Evolutionary conservation across 2,113 vertebrate species (phyloP).

Genomic region (Daubentonia madagascariensis): DNA sequence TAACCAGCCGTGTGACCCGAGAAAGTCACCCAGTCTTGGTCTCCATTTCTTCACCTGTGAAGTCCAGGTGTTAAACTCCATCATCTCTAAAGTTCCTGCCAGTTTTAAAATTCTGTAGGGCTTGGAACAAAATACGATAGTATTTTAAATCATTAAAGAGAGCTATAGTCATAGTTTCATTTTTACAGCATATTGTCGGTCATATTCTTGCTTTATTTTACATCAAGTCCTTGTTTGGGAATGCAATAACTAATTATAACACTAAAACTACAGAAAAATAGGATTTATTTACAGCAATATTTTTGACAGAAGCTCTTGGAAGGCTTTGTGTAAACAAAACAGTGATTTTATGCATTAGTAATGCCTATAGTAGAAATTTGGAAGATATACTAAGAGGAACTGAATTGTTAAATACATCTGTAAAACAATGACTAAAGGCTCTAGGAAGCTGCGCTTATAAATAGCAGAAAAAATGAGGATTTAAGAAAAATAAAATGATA

Average conservation of each 20-base stretch:
- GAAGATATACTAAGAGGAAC: not conserved
- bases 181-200: not conserved
- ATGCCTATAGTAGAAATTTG: not conserved
- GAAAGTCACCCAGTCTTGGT: not conserved
- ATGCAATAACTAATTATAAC: not conserved
- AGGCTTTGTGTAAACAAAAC: not conserved
- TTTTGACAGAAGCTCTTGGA: not conserved
- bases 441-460: not conserved
- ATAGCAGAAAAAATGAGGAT: not conserved
- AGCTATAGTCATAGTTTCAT: not conserved
- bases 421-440: not conserved
- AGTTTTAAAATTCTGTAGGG: not conserved
- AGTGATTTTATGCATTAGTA: not conserved
- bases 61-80: not conserved
- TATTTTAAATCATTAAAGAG: slow-evolving; percentile 12
- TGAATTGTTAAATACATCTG: not conserved
- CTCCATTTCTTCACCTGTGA: not conserved
- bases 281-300: not conserved
- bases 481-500: not conserved
- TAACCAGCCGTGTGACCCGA: not conserved
- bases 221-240: not conserved
- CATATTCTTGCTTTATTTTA: slow-evolving; percentile 26
- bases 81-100: not conserved
- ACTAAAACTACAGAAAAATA: not conserved
- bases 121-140: not conserved